Base-by-base conservation (phyloP, 2,113 vertebrate species). In the Pseudopodoces humilis region DNA sequence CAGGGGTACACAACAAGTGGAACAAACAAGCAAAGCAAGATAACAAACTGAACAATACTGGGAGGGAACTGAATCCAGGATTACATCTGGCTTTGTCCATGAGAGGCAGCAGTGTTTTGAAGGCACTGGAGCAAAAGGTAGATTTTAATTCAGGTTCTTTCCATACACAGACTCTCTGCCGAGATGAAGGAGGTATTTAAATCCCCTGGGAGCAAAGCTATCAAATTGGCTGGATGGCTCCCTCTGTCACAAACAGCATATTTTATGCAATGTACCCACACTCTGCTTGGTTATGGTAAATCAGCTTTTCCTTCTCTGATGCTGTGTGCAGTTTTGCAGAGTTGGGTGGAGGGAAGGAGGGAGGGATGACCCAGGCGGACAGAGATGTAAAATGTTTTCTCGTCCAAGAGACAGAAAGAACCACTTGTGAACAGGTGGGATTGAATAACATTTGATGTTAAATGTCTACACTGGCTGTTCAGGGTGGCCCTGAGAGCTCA, bases 141-240 rank as follows among this genome's bases (percentile, higher is more conserved):
- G 79, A 67, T 90, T 96, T 96, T 90, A 95, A 90, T 96, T 94
- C 94, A 95, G 47, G 79, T 87, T 93, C 55, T 86, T 90, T 83
- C 68, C 35, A 33, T 56, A 78, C 16, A 1, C 63, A 68, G 56
- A 30, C 60, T 83, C 35, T 88, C 85, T 86, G 68, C 44, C 11
- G n/a, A 94, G 76, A 88, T 86, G 85, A 88, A 95, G 82, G 49
- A 74, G 44, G 75, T 72, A 60, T 86, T 93, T 92, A 93, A 94
- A 81, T 90, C 76, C 31, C 60, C 64, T 53, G 83, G 44, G 90
- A 92, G 52, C 31, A 56, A 17, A 90, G 72, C 28, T 78, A 92
- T 95, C 92, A 96, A 94, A 96, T 60, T 86, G 71, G 15, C 50
- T 94, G 79, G 83, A 88, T 92, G 83, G 41, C 28, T 93, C 47